Evolutionary conservation across 1,140 invertebrate species (phyloP).

Genomic region (Pogonus chalceus): DNA sequence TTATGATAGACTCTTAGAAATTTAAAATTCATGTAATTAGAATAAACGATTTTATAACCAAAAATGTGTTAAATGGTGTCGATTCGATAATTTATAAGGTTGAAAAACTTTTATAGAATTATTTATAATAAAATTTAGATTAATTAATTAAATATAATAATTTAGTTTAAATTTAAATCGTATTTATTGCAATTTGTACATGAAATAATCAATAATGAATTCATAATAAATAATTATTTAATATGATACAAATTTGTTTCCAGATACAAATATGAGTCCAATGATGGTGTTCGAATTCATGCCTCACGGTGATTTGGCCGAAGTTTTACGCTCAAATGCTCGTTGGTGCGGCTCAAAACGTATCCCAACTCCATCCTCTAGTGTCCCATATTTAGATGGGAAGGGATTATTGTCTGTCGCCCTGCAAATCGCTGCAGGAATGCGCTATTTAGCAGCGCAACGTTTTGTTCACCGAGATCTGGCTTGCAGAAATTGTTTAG

Average conservation of each 20-base stretch:
- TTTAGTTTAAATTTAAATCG: too few species aligned
- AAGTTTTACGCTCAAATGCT: constrained; percentile 62
- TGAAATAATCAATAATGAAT: too few species aligned
- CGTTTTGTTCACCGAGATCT: constrained; percentile 88
- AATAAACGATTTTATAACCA: too few species aligned
- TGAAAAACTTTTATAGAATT: not conserved
- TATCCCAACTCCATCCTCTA: constrained; percentile 27
- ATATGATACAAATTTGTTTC: too few species aligned
- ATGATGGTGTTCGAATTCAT: constrained; percentile 94
- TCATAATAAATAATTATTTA: too few species aligned
- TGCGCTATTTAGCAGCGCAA: constrained; percentile 78
- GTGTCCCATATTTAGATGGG: constrained; percentile 34
- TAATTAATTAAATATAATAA: too few species aligned
- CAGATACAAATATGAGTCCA: constrained; percentile 57
- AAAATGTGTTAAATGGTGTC: not conserved
- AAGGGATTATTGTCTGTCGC: constrained; percentile 54
- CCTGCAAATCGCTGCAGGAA: constrained; percentile 70
- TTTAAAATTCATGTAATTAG: too few species aligned
- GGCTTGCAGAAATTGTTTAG: constrained; percentile 83
- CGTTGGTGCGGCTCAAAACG: constrained; percentile 32
- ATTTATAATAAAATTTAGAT: too few species aligned
- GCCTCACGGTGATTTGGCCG: constrained; percentile 78
- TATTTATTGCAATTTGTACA: too few species aligned
- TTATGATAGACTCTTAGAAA: too few species aligned
- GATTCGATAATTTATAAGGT: not conserved